phyloP scores from a whole-genome alignment of 1,140 invertebrate species.

The Glossosoma conforme region DNA sequence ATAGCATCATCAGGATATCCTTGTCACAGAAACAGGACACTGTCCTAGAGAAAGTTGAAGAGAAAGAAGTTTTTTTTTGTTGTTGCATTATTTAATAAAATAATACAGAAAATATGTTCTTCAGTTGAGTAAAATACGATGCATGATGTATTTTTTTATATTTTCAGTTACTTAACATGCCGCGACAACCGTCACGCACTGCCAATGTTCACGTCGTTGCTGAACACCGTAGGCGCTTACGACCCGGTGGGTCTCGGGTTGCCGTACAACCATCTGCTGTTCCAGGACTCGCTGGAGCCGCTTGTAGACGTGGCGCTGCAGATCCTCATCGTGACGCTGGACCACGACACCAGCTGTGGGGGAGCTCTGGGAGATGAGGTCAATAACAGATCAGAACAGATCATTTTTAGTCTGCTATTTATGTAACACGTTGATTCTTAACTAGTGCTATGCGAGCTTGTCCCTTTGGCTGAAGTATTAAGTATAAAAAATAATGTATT shows the following conservation, averaged over 20 bases:
- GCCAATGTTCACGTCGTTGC: conserved; percentile 94
- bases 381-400: too few relatives aligned
- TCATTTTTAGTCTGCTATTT: too few relatives aligned
- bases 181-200: conserved; percentile 80
- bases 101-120: not conserved
- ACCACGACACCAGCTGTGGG: conserved; percentile 72
- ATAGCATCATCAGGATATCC: too few relatives aligned
- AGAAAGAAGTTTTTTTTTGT: too few relatives aligned
- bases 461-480: too few relatives aligned
- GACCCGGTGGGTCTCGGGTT: conserved; percentile 95
- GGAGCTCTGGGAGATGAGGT: conserved; percentile 41
- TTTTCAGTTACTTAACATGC: conserved; percentile 56
- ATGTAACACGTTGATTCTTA: too few relatives aligned
- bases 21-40: too few relatives aligned
- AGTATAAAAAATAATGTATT: too few relatives aligned
- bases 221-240: conserved; percentile 96
- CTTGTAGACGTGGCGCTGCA: conserved; percentile 95
- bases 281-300: conserved; percentile 91
- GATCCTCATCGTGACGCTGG: conserved; percentile 91
- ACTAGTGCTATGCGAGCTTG: too few relatives aligned
- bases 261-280: conserved; percentile 97
- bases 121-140: not conserved
- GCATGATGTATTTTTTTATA: conserved; percentile 14
- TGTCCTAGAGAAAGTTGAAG: too few relatives aligned
- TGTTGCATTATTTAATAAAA: too few relatives aligned